phyloP scores from a whole-genome alignment of 2,113 vertebrate species.

The Litocranius walleri region DNA sequence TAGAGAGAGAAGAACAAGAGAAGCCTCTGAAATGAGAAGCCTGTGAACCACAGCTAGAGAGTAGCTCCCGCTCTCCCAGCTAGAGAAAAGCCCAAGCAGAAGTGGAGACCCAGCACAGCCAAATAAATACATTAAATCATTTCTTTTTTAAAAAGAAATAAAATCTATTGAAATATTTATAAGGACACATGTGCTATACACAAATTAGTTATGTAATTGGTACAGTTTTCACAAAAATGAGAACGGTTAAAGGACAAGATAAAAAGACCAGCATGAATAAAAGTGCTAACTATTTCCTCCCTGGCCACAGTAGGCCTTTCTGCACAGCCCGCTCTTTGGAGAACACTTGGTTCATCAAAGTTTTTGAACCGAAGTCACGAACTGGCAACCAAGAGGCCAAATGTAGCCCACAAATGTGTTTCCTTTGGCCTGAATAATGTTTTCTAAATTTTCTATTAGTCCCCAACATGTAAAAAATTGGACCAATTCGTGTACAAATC shows the following conservation, averaged over 20 bases:
- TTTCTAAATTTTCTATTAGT: constrained; percentile 55
- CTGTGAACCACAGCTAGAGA: not conserved
- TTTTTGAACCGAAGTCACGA: constrained; percentile 34
- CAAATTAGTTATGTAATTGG: not conserved
- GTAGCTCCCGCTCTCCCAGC: not conserved
- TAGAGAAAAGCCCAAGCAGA: not conserved
- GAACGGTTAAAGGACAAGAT: not conserved
- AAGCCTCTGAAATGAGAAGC: not conserved
- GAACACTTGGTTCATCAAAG: constrained; percentile 9
- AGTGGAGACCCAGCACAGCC: not conserved
- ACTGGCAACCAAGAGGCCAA: not conserved
- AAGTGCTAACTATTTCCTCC: not conserved
- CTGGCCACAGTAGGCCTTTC: not conserved
- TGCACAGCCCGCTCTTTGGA: not conserved
- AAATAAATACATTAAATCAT: not conserved
- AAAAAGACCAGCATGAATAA: not conserved
- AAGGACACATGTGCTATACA: not conserved
- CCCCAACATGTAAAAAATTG: constrained; percentile 51
- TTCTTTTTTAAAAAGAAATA: not conserved
- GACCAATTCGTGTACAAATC: not conserved
- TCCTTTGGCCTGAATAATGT: constrained; percentile 32
- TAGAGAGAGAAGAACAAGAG: not conserved
- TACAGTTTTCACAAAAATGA: not conserved
- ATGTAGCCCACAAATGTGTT: constrained; percentile 47
- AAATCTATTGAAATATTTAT: not conserved